Evolutionary conservation across 1,140 invertebrate genomes (phyloP).

Genomic region (Drosophila prosaltans): DNA sequence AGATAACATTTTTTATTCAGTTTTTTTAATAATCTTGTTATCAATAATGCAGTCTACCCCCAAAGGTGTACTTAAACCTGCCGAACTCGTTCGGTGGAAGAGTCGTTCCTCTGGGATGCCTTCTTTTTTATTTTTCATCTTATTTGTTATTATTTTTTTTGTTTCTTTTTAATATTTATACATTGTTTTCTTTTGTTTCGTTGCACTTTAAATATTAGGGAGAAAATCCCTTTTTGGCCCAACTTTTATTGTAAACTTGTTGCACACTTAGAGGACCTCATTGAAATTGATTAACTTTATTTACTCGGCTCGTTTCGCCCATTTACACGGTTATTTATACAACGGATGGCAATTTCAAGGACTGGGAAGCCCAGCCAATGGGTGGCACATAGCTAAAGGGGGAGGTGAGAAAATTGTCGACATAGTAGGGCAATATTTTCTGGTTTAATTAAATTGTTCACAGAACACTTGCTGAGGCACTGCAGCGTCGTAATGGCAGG

Average conservation of each 20-base stretch:
- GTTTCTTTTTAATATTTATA: not conserved
- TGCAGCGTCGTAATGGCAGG: constrained; percentile 28
- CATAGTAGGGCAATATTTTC: constrained; percentile 68
- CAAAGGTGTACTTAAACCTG: constrained; percentile 51
- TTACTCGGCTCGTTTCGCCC: constrained; percentile 56
- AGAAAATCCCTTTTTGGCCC: constrained; percentile 43
- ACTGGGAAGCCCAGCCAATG: constrained; percentile 25
- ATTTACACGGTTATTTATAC: constrained; percentile 59
- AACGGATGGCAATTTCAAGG: constrained; percentile 54
- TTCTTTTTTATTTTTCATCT: not conserved
- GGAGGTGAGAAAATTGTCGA: constrained; percentile 17
- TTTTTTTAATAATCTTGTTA: constrained; percentile 42
- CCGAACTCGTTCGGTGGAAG: constrained; percentile 1
- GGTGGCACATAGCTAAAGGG: not conserved
- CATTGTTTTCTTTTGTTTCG: not conserved
- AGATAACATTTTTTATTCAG: not conserved
- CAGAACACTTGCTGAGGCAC: constrained; percentile 66
- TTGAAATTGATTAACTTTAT: constrained; percentile 81
- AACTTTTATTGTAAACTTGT: constrained; percentile 55
- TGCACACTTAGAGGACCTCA: constrained; percentile 52
- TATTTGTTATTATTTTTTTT: not conserved
- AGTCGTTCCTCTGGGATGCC: not conserved
- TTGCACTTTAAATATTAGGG: constrained; percentile 38
- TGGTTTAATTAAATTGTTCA: constrained; percentile 76
- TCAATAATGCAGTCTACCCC: constrained; percentile 67